phyloP scores from a whole-genome alignment of 2,113 vertebrate species.

The Cinclus mexicanus region DNA sequence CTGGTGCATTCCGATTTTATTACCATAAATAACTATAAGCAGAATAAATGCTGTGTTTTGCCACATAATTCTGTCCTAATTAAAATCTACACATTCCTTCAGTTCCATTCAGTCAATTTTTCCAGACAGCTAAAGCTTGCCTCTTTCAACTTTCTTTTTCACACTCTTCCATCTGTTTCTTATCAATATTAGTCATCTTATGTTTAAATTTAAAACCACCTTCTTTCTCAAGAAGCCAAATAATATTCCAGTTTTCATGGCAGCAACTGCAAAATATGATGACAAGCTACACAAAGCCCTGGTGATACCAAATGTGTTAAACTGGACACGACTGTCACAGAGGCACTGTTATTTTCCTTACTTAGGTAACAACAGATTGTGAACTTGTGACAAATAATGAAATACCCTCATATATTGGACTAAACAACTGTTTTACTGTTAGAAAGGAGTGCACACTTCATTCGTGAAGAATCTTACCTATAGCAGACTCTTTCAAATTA shows the following conservation, averaged over 20 bases:
- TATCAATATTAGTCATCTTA: not conserved
- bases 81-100: not conserved
- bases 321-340: not conserved
- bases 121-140: not conserved
- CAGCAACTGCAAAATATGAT: not conserved
- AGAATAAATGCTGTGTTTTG: not conserved
- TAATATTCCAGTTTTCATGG: not conserved
- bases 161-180: not conserved
- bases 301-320: not conserved
- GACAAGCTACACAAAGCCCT: not conserved
- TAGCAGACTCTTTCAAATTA: slow-evolving; percentile 62
- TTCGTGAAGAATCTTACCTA: slow-evolving; percentile 62
- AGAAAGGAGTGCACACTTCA: not conserved
- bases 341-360: not conserved
- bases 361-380: not conserved
- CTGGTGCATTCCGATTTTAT: not conserved
- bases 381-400: not conserved
- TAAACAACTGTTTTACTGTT: not conserved
- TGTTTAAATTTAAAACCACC: not conserved
- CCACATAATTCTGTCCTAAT: not conserved
- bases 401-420: not conserved
- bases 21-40: not conserved
- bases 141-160: not conserved
- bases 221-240: not conserved
- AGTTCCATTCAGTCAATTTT: not conserved